Evolutionary conservation across 2,113 vertebrate species (phyloP), one percentile per base, ranked within the genome.

Genomic region (Marmota monax): DNA sequence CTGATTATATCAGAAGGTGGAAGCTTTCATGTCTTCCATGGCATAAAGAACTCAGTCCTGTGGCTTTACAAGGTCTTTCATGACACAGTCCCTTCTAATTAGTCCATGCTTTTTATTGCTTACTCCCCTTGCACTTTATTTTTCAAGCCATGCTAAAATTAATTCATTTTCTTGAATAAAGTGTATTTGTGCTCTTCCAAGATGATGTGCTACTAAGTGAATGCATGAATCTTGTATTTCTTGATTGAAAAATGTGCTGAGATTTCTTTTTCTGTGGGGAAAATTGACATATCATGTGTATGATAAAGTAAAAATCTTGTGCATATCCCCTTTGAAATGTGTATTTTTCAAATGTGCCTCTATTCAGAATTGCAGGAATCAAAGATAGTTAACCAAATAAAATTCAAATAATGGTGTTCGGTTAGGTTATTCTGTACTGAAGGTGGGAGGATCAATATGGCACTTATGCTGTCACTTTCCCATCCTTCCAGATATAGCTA

Each of bases 131-230:
- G 53, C 12, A 90, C 22, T 83, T 90, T 58, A 56, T 92, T 95
- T 51, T 93, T 61, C 45, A 51, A 84, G 9, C 7, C 14, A 37
- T 53, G 69, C 20, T 69, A 39, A 95, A 95, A 90, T 96, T 29
- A 93, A 79, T 69, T 83, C 6, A 67, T 7, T 88, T 85, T 11
- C 4, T 89, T 82, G 63, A 82, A 82, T 63, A 86, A 92, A 92
- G 45, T 27, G 32, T 67, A 22, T n/a, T 32, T 12, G 18, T 27
- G 63, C n/a, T 94, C 20, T 97, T 53, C 51, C 42, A 70, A 86
- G 18, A 29, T 0, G 78, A 56, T 78, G 14, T 77, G 84, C 39
- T 88, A 84, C 39, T 88, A 84, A 91, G 53, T 78, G 22, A 73
- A 17, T 70, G 25, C 80, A 85, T 53, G 61, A 88, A 69, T 74